These are phyloP conservation scores for Myotis findleyi DNA, from an alignment of 2,797 vertebrate genomes.

Conservation along the genomic window DNA sequence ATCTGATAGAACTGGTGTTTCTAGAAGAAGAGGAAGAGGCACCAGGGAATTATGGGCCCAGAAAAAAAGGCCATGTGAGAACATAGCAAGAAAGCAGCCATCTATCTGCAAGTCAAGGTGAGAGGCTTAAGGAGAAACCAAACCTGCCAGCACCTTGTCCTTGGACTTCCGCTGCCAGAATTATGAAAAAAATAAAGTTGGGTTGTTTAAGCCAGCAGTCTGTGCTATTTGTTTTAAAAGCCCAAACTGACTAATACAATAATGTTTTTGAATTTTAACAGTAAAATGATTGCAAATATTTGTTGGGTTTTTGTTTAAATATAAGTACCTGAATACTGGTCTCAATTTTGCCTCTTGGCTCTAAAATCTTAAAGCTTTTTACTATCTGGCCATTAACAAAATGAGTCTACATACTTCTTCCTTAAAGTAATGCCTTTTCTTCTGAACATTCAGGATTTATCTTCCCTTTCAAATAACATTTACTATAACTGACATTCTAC, in stretches of 20 bases:
- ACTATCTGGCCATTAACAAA: background rate
- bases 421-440: background rate
- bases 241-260: background rate
- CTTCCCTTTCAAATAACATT: background rate
- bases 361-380: background rate
- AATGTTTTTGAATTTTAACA: background rate
- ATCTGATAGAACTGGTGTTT: no score
- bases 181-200: background rate
- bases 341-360: background rate
- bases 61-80: background rate
- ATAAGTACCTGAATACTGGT: background rate
- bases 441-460: background rate
- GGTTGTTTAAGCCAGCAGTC: background rate
- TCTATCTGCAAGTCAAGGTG: no score
- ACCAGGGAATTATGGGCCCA: background rate
- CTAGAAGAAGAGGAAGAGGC: background rate
- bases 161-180: background rate
- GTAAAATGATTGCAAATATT: background rate
- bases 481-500: background rate
- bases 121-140: background rate
- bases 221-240: background rate
- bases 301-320: background rate
- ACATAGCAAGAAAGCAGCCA: rapidly evolving
- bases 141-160: rapidly evolving
- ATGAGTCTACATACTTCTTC: background rate